Evolutionary conservation across 2,113 vertebrate genomes (phyloP).

Genomic region (Pseudorectes ferrugineus): DNA sequence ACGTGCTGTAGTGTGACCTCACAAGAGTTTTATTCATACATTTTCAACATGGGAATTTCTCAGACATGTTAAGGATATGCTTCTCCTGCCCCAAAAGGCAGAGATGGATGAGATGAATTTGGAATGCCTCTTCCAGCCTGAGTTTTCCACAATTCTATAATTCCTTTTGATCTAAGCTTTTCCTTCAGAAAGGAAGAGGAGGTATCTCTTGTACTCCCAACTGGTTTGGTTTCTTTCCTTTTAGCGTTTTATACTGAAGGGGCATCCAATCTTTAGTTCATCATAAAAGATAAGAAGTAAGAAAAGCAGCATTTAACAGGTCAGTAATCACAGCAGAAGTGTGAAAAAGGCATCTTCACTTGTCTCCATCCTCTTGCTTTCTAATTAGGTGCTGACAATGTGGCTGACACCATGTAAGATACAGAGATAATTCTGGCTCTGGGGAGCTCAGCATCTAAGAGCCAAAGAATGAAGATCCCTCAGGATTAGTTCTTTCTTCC

Average conservation of each 20-base stretch:
- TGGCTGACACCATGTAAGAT: not conserved
- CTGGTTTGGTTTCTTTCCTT: accelerated
- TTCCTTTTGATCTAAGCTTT: not conserved
- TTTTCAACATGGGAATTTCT: not conserved
- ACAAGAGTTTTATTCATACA: not conserved
- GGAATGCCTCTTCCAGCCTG: not conserved
- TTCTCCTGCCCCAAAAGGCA: not conserved
- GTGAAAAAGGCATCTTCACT: not conserved
- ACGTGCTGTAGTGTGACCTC: accelerated
- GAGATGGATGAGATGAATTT: not conserved
- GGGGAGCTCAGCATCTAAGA: not conserved
- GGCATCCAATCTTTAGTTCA: not conserved
- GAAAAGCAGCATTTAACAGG: not conserved
- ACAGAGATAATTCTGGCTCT: not conserved
- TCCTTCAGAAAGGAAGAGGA: not conserved
- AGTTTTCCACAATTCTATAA: not conserved
- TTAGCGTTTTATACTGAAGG: not conserved
- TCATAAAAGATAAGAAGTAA: not conserved
- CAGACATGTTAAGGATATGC: not conserved
- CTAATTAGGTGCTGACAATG: slow-evolving; percentile 14
- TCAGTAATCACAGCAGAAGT: not conserved
- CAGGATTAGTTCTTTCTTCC: not conserved
- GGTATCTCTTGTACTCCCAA: not conserved
- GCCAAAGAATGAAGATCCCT: not conserved
- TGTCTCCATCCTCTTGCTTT: not conserved